Evolutionary conservation across 2,797 vertebrate genomes (phyloP).

Genomic region (Artibeus lituratus): DNA sequence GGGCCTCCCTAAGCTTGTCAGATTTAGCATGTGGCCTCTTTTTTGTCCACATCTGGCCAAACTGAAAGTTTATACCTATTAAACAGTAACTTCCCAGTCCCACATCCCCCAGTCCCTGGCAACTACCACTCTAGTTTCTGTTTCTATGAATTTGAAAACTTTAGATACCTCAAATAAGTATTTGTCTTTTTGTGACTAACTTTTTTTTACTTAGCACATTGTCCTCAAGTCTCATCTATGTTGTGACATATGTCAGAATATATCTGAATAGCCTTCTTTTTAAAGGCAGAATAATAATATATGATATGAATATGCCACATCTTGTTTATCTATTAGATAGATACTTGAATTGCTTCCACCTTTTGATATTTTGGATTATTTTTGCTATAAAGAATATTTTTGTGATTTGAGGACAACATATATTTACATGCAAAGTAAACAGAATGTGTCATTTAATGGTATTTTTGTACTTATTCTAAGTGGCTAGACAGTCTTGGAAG

Average conservation of each 20-base stretch:
- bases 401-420: background rate
- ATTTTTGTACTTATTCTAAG: background rate
- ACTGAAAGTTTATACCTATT: background rate
- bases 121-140: background rate
- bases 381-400: background rate
- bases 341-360: background rate
- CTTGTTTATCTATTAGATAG: background rate
- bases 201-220: background rate
- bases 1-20: background rate
- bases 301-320: background rate
- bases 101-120: background rate
- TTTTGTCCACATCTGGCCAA: background rate
- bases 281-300: background rate
- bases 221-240: background rate
- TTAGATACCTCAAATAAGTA: background rate
- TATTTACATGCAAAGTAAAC: background rate
- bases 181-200: background rate
- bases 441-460: background rate
- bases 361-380: background rate
- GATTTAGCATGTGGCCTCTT: background rate
- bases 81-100: background rate
- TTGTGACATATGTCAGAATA: background rate
- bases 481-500: background rate
- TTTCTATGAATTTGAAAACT: background rate
- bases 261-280: background rate